Percentiles rank a stretch among this genome's conserved stretches.
Evolutionary conservation across 2,113 vertebrate genomes (phyloP).

Genomic region (Zapus hudsonius): DNA sequence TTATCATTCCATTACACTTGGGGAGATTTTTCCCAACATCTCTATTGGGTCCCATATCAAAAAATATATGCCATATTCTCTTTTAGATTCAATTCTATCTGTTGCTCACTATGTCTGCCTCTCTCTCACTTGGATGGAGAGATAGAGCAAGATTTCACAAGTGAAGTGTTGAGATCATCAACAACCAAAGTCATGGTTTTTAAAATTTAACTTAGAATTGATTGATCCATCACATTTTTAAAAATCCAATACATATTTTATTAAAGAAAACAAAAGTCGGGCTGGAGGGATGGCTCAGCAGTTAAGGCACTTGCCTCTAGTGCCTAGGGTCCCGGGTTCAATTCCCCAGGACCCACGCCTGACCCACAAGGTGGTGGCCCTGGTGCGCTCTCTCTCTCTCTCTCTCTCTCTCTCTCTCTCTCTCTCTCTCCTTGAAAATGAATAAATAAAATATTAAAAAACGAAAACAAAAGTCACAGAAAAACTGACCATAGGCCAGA

Average conservation of each 20-base stretch:
- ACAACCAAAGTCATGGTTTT: neutral
- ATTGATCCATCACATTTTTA: neutral
- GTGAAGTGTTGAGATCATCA: neutral
- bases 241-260: neutral
- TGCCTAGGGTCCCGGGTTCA: no score
- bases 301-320: no score
- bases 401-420: no score
- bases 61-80: slow-evolving; percentile 2
- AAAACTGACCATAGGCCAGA: no score
- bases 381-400: no score
- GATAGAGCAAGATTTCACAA: neutral
- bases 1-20: slow-evolving; percentile 1
- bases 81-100: neutral
- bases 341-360: no score
- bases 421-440: no score
- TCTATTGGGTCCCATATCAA: neutral
- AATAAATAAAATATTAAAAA: no score
- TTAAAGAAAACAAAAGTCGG: neutral
- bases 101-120: neutral
- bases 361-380: no score
- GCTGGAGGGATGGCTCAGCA: no score
- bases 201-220: slow-evolving; percentile 8
- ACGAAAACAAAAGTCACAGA: no score
- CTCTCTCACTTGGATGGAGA: neutral
- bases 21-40: slow-evolving; percentile 1